These are phyloP conservation scores for Zoanthus sociatus DNA, from an alignment of 92 coral and sea anemone species.

Conservation along the genomic window DNA sequence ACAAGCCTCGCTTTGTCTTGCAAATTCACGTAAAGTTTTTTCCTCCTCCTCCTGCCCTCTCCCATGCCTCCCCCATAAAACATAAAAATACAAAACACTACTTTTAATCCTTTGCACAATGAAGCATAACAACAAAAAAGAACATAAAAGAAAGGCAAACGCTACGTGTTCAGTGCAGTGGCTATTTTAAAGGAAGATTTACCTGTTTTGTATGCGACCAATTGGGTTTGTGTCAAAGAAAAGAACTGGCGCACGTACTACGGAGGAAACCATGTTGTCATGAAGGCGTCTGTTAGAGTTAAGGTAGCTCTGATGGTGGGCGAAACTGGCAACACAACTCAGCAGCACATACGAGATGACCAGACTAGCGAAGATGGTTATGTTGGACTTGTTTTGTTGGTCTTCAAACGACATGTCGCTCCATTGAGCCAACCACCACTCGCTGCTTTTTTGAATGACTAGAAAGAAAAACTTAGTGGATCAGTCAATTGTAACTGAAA, in stretches of 20 bases:
- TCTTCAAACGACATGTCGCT: slow-evolving; percentile 46
- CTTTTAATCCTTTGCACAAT: no score
- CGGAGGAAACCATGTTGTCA: slow-evolving; percentile 32
- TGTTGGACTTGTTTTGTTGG: slow-evolving; percentile 38
- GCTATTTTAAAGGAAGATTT: neutral
- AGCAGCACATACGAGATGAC: slow-evolving; percentile 28
- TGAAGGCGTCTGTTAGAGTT: slow-evolving; percentile 35
- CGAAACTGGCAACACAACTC: slow-evolving; percentile 22
- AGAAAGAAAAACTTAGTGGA: neutral
- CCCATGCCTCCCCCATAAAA: no score
- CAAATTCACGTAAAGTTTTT: no score
- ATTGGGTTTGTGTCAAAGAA: slow-evolving; percentile 42
- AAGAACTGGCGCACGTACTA: slow-evolving; percentile 12
- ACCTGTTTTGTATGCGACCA: slow-evolving; percentile 46
- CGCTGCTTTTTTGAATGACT: slow-evolving; percentile 38
- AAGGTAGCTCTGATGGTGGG: slow-evolving; percentile 40
- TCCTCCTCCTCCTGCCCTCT: no score
- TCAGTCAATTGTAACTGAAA: neutral
- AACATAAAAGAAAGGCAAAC: no score
- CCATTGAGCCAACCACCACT: slow-evolving; percentile 41
- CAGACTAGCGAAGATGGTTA: slow-evolving; percentile 28
- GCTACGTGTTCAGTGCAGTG: neutral
- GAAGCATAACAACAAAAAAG: neutral
- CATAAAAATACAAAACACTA: no score
- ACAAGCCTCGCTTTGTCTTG: no score